Percentiles rank a stretch among this genome's conserved stretches.
Evolutionary conservation across 2,797 vertebrate genomes (phyloP).

Genomic region (Coendou prehensilis): DNA sequence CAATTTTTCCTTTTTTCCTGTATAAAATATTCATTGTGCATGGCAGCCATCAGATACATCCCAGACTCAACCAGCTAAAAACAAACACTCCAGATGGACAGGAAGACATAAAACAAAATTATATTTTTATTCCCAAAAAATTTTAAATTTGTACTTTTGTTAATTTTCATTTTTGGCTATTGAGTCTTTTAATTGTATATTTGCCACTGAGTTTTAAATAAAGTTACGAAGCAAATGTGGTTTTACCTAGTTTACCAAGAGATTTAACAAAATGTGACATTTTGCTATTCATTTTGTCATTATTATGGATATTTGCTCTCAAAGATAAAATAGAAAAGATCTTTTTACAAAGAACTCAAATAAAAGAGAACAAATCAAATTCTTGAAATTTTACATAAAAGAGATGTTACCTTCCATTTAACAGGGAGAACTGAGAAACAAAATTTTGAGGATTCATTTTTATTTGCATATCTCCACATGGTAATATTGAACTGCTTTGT

Average conservation of each 20-base stretch:
- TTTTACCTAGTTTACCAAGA: constrained; percentile 50
- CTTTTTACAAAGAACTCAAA: constrained; percentile 32
- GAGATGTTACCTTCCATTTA: neutral
- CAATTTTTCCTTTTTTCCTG: neutral
- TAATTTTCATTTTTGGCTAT: constrained; percentile 14
- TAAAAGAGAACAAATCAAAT: constrained; percentile 43
- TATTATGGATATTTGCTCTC: constrained; percentile 5
- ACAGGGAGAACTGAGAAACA: neutral
- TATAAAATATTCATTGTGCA: neutral
- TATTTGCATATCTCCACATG: neutral
- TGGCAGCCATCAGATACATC: neutral
- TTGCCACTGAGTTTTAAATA: constrained; percentile 25
- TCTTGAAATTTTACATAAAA: constrained; percentile 22
- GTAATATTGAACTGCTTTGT: neutral
- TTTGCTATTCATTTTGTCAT: neutral
- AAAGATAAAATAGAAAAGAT: constrained; percentile 14
- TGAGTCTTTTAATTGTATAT: neutral
- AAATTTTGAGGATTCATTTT: neutral
- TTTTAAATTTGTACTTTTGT: neutral
- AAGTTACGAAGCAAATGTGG: neutral
- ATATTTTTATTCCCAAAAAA: neutral
- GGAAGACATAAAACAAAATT: neutral
- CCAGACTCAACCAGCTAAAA: neutral
- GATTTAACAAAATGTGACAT: neutral
- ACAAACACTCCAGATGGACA: neutral